Evolutionary conservation across 1,140 invertebrate species (phyloP).

Genomic region (Drosophila ironensis): DNA sequence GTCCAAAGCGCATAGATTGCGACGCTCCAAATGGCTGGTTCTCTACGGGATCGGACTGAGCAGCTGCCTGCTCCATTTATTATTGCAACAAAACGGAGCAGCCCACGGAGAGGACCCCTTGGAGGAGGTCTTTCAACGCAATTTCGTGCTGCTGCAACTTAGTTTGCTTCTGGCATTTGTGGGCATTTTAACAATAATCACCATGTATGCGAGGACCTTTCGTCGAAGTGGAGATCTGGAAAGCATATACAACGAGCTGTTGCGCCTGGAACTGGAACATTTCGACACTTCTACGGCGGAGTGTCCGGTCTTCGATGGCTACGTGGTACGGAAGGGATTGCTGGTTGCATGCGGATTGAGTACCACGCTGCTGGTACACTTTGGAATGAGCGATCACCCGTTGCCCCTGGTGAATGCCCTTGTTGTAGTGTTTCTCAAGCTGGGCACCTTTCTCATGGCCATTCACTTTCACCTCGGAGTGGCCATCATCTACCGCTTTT

Average conservation of each 20-base stretch:
- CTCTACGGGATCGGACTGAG: constrained; percentile 34
- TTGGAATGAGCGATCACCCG: constrained; percentile 2
- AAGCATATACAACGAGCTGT: neutral
- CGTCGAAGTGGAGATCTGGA: neutral
- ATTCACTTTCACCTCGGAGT: constrained; percentile 44
- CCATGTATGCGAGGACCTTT: neutral
- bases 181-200: too few relatives aligned
- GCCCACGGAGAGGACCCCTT: too few relatives aligned
- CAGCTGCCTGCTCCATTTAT: neutral
- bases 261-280: neutral
- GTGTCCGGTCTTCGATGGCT: neutral
- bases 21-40: constrained; percentile 30
- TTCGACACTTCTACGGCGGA: neutral
- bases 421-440: neutral
- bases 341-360: neutral
- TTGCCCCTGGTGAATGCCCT: neutral
- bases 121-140: too few relatives aligned
- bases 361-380: neutral
- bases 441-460: constrained; percentile 15
- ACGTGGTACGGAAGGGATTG: constrained; percentile 1
- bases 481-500: constrained; percentile 30
- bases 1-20: constrained; percentile 1
- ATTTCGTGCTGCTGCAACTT: too few relatives aligned
- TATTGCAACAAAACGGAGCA: neutral
- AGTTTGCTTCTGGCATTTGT: too few relatives aligned